Evolutionary conservation across 2,888 invertebrate species (phyloP), one percentile per base, ranked within the genome.

Genomic region (Sepioteuthis lessoniana): DNA sequence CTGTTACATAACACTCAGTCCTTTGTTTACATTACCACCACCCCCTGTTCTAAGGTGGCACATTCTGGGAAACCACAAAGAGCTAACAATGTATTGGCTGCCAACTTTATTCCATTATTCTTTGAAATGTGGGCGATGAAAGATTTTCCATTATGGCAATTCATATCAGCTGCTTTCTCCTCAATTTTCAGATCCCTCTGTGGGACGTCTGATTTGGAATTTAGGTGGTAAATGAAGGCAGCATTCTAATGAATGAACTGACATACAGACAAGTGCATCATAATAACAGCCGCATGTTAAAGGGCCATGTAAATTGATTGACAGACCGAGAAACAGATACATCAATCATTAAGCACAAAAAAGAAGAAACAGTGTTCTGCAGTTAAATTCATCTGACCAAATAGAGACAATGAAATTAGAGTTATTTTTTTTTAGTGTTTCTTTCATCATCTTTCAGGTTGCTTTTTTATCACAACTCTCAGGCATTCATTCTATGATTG

Each of bases 11-110:
- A 76, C 35, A n/a, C 76, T 16, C n/a, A 76, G 16, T 76, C 76
- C 76, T 76, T 76, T 76, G 76, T 76, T 76, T 76, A n/a, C 35
- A n/a, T n/a, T 35, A 13, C 76, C 35, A 35, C 76, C n/a, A 8
- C 76, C 76, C 35, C 76, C 35, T 13, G n/a, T 76, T 55, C 55
- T 55, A 55, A 55, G 55, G 25, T 55, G 55, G 76, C 13, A 3
- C n/a, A 76, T 76, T 76, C 76, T 76, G n/a, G 76, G 76, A n/a
- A 76, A 76, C 76, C 35, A n/a, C 76, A 76, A 76, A 76, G 76
- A 76, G 76, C 76, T 76, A n/a, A 76, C 76, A 76, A 76, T 76
- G 35, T n/a, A n/a, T 35, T 35, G 35, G 76, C 76, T 76, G 76
- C 76, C 76, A 76, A 76, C n/a, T 35, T 76, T 76, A 35, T 76